Percentiles rank a stretch among this genome's conserved stretches.
These are phyloP conservation scores for Limenitis camilla DNA, from an alignment of 2,888 invertebrate genomes.

Conservation along the genomic window DNA sequence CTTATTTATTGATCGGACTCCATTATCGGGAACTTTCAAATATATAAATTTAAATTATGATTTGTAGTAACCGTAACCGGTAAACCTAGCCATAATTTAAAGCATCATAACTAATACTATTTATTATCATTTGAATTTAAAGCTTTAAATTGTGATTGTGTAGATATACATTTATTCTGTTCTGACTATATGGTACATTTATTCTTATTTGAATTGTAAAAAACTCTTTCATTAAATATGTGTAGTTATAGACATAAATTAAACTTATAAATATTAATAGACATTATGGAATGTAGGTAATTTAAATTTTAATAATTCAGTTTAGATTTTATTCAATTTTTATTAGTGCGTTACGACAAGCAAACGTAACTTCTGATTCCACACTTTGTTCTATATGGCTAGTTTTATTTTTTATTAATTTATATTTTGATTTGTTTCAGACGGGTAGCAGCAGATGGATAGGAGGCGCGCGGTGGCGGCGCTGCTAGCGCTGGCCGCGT, in stretches of 20 bases:
- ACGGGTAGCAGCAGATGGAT: constrained; percentile 68
- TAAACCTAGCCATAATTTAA: constrained; percentile 5
- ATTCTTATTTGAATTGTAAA: background rate
- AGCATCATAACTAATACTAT: constrained; percentile 15
- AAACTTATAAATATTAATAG: background rate
- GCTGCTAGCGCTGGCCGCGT: constrained; percentile 70
- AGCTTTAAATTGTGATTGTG: constrained; percentile 19
- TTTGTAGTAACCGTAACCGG: constrained; percentile 16
- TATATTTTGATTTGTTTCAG: constrained; percentile 48
- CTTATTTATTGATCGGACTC: constrained; percentile 9
- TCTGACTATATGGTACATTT: constrained; percentile 1
- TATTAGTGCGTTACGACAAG: too few species aligned
- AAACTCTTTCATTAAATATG: background rate
- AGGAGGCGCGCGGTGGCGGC: constrained; percentile 72
- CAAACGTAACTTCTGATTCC: too few species aligned
- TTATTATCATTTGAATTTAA: constrained; percentile 15
- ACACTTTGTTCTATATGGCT: too few species aligned
- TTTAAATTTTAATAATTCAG: too few species aligned
- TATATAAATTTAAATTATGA: constrained; percentile 15
- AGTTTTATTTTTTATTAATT: background rate
- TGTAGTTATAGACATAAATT: background rate
- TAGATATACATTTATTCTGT: too few species aligned
- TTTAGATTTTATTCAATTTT: background rate
- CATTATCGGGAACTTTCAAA: constrained; percentile 5
- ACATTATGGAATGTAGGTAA: background rate